Percentiles rank a stretch among this genome's conserved stretches.
Conservation (phyloP, 1,140 invertebrate species). For the Hyles vespertilio region DNA sequence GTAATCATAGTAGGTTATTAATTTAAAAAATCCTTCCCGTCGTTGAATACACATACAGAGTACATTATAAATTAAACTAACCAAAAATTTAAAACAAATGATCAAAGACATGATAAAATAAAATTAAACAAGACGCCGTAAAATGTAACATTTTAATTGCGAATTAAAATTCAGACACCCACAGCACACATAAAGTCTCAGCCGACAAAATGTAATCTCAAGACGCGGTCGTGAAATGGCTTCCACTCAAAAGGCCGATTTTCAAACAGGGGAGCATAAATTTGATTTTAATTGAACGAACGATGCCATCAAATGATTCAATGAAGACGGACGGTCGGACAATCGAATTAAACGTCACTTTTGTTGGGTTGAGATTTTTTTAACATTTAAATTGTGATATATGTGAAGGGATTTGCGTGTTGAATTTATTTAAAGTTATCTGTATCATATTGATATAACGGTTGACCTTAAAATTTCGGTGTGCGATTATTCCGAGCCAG, state of each 20-base stretch:
- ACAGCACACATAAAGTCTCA: constrained; percentile 7
- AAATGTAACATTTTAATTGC: neutral
- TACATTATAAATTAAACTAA: too few species aligned
- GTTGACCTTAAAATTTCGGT: too few species aligned
- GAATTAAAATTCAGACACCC: neutral
- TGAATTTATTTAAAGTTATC: too few species aligned
- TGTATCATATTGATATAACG: too few species aligned
- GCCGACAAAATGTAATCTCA: constrained; percentile 6
- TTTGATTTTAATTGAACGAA: constrained; percentile 44
- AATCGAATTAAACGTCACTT: constrained; percentile 51
- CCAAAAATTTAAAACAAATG: too few species aligned
- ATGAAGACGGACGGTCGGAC: constrained; percentile 47
- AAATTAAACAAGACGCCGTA: too few species aligned
- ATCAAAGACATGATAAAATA: too few species aligned
- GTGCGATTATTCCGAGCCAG: too few species aligned
- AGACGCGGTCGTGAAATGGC: constrained; percentile 5
- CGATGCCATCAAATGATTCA: constrained; percentile 51
- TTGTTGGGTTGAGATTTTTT: constrained; percentile 10
- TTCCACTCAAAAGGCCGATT: constrained; percentile 16
- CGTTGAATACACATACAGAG: too few species aligned
- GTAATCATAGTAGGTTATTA: too few species aligned
- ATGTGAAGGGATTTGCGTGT: neutral
- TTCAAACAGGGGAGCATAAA: constrained; percentile 27
- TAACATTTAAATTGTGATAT: neutral
- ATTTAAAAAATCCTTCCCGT: too few species aligned